Evolutionary conservation across 2,888 invertebrate genomes (phyloP).

Genomic region (Xylocampa areola): DNA sequence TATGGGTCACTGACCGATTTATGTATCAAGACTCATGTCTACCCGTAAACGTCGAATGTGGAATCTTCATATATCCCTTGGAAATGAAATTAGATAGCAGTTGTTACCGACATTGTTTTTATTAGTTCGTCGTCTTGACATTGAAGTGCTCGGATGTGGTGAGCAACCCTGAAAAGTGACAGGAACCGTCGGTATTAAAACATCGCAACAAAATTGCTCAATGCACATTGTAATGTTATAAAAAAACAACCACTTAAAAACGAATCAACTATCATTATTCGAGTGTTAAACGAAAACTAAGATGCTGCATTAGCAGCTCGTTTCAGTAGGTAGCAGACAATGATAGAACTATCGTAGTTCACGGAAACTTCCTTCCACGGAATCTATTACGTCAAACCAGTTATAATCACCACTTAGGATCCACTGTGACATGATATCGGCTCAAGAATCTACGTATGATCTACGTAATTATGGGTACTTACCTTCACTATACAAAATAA

Average conservation of each 20-base stretch:
- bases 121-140: no score
- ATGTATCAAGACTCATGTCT: no score
- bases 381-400: slow-evolving; percentile 13
- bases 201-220: neutral
- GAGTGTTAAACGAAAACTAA: no score
- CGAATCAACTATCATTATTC: slow-evolving; percentile 1
- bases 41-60: no score
- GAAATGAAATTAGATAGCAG: no score
- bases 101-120: no score
- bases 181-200: no score
- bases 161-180: no score
- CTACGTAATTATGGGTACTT: slow-evolving; percentile 12
- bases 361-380: slow-evolving; percentile 6
- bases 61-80: no score
- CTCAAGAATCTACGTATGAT: neutral
- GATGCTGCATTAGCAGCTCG: neutral
- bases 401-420: neutral
- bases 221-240: neutral
- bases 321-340: neutral
- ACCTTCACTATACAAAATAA: slow-evolving; percentile 2
- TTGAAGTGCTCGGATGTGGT: no score
- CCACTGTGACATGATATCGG: slow-evolving; percentile 7
- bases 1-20: no score
- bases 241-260: neutral
- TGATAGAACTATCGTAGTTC: neutral